phyloP scores from a whole-genome alignment of 2,888 invertebrate species.

The Psylliodes chrysocephalus region DNA sequence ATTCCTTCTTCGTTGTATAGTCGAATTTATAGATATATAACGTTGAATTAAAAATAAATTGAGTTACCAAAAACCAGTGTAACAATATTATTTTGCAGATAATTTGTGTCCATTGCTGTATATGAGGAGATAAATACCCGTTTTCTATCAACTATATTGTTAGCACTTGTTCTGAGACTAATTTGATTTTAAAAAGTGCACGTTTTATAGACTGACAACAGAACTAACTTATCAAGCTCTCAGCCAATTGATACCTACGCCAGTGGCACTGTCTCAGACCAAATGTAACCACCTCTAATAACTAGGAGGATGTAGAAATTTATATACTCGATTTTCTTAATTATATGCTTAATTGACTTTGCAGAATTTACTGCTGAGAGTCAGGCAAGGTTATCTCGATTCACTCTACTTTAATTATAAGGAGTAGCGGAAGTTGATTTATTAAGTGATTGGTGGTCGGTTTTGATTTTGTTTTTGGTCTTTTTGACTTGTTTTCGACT shows the following conservation, averaged over 20 bases:
- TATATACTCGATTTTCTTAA: constrained; percentile 44
- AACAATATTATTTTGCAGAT: no score
- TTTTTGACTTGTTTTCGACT: no score
- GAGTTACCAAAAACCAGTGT: no score
- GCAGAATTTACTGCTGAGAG: constrained; percentile 36
- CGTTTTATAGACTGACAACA: no score
- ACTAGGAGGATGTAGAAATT: constrained; percentile 41
- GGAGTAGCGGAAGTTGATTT: constrained; percentile 41
- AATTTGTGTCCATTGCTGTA: no score
- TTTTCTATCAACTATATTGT: no score
- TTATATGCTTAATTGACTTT: constrained; percentile 43
- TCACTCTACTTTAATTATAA: constrained; percentile 35
- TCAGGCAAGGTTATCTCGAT: constrained; percentile 39
- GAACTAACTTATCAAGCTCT: no score
- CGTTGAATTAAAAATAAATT: no score
- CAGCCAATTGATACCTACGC: background rate
- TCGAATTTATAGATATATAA: no score
- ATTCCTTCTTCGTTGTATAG: constrained; percentile 18
- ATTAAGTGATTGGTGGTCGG: constrained; percentile 36
- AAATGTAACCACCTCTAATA: constrained; percentile 33
- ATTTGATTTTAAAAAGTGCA: no score
- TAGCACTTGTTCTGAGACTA: no score
- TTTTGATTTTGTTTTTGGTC: constrained; percentile 8
- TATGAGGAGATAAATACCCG: no score
- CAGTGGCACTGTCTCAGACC: background rate